Conservation (phyloP, 2,113 vertebrate species). For the Callospermophilus lateralis region DNA sequence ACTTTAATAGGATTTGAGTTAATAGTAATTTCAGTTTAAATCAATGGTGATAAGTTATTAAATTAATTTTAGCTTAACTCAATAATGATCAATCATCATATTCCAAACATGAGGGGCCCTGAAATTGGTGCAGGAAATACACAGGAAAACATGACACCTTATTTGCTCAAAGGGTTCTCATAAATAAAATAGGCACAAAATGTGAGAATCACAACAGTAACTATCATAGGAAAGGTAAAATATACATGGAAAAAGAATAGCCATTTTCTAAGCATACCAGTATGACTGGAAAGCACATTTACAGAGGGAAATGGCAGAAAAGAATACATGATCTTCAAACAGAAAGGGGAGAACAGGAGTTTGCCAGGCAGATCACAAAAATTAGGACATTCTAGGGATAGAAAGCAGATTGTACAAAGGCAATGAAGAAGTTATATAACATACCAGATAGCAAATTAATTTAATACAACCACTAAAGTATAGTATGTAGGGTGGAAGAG, state of each 20-base stretch:
- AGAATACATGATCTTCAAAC: background rate
- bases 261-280: background rate
- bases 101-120: background rate
- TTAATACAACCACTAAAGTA: background rate
- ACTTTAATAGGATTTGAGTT: background rate
- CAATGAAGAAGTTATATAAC: background rate
- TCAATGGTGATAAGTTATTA: background rate
- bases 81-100: background rate
- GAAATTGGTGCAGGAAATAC: background rate
- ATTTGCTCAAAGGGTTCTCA: background rate
- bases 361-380: background rate
- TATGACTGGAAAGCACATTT: slow-evolving; percentile 11
- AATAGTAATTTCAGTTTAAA: slow-evolving; percentile 41
- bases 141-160: background rate
- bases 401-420: background rate
- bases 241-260: background rate
- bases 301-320: background rate
- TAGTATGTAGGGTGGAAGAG: background rate
- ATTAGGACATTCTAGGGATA: background rate
- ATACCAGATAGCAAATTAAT: background rate
- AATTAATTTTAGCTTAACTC: slow-evolving; percentile 35
- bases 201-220: background rate
- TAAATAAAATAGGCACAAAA: background rate
- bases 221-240: background rate
- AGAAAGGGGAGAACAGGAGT: background rate